Base-by-base conservation (phyloP, 1,140 invertebrate genomes). In the Sinonovacula constricta region DNA sequence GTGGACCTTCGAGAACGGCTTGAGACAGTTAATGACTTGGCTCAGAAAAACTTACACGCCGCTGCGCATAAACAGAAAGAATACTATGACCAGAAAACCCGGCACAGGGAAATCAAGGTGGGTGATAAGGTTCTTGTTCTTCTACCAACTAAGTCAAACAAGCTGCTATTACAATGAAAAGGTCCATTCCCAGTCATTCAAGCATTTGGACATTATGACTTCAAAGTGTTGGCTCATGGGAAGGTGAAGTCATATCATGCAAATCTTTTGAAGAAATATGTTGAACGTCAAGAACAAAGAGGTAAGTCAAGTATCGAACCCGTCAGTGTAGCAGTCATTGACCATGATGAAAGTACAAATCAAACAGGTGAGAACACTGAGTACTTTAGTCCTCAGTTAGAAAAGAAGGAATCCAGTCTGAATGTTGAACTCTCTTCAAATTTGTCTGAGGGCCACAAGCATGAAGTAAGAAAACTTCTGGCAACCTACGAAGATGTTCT, bases 1-100 rank as follows among this genome's bases (percentile, higher is more conserved):
- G 3, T 81, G 26, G 79, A 81, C n/a, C 45, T 81, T 15, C 62
- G 68, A 54, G 56, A 82, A 18, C 22, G 81, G 7, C 22, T 82
- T 28, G 51, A 82, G 56, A 53, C 67, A 18, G 75, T 65, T 18
- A 51, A 30, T 53, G 34, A 68, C 18, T 18, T 82, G 24, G 78
- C 70, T 51, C 66, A 36, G 18, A 56, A 75, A 22, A 26, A 31
- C 2, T 28, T 80, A 3, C 3, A 45, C n/a, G n/a, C n/a, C n/a
- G n/a, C n/a, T n/a, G n/a, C n/a, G n/a, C n/a, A n/a, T n/a, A n/a
- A n/a, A n/a, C n/a, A n/a, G n/a, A n/a, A n/a, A n/a, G n/a, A n/a
- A n/a, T n/a, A n/a, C n/a, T n/a, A n/a, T n/a, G n/a, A n/a, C n/a
- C n/a, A n/a, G n/a, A n/a, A n/a, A n/a, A n/a, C n/a, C n/a, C n/a